Evolutionary conservation across 2,113 vertebrate genomes (phyloP), one percentile per base, ranked within the genome.

Genomic region (Calypte anna): DNA sequence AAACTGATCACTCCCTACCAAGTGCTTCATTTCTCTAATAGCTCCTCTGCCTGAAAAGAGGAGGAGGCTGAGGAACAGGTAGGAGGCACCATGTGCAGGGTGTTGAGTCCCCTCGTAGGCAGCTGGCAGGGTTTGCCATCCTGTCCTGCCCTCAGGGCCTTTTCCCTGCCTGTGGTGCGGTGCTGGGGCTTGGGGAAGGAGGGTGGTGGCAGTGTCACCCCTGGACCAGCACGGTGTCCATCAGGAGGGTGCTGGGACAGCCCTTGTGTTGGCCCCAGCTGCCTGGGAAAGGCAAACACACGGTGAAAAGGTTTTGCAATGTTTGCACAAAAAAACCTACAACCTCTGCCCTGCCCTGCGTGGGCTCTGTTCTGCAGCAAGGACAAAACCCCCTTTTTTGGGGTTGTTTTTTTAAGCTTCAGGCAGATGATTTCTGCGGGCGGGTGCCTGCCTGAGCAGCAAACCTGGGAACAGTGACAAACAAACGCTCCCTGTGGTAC

Each of bases 51-150:
- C 40, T n/a, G 61, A 20, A 43, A 64, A 27, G 28, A 57, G 0
- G 2, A 40, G 11, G 20, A 40, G 15, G 9, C 30, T 18, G 31
- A 23, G 46, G 21, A 40, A 55, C 18, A 8, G 58, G 9, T 21
- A 6, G 0, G 2, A 46, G 20, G 44, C n/a, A 4, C 27, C 17
- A 1, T 0, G 4, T 4, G n/a, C 5, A 7, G 8, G 40, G 40
- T 12, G 11, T 40, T 40, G 40, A 61, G 58, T 25, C 28, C 20
- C 2, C 8, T 28, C 30, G 14, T 30, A 31, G 12, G 18, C 4
- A 7, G 27, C 12, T 8, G 38, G 36, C 36, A 38, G 36, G 10
- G 36, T 38, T 0, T 31, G 31, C 46, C 46, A 46, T 46, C 44
- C 6, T 46, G 14, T 46, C 18, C 44, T 46, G 15, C 18, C 44